phyloP scores from a whole-genome alignment of 35 echinoderm and acorn worm species.

The Nesometra sesokonis region DNA sequence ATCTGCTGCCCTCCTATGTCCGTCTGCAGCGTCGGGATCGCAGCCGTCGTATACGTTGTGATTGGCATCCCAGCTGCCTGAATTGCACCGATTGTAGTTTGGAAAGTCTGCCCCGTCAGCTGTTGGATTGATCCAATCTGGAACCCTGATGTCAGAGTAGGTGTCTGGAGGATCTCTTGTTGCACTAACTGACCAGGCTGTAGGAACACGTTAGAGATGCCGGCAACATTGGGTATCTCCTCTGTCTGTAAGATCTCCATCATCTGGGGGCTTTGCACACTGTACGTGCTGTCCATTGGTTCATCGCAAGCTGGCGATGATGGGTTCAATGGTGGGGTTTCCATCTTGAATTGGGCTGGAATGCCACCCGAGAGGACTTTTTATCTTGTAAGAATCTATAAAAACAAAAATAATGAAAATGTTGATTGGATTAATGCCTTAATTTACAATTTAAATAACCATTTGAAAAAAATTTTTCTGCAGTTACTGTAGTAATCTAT shows the following conservation, averaged over 20 bases:
- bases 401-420: neutral
- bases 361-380: neutral
- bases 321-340: neutral
- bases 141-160: neutral
- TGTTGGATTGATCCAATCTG: neutral
- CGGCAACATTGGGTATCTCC: neutral
- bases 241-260: neutral
- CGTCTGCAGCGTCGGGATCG: neutral
- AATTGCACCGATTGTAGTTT: neutral
- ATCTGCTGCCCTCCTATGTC: neutral
- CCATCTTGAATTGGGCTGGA: neutral
- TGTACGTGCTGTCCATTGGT: neutral
- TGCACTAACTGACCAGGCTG: neutral
- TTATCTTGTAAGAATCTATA: neutral
- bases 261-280: neutral
- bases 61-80: neutral
- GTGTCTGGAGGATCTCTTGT: neutral
- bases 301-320: neutral
- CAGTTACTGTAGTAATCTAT: no score
- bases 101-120: neutral
- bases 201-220: neutral
- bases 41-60: neutral
- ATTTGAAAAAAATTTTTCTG: no score
- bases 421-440: neutral
- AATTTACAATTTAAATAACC: no score